phyloP scores from a whole-genome alignment of 2,113 vertebrate genomes.

The Stigmatopora argus region DNA sequence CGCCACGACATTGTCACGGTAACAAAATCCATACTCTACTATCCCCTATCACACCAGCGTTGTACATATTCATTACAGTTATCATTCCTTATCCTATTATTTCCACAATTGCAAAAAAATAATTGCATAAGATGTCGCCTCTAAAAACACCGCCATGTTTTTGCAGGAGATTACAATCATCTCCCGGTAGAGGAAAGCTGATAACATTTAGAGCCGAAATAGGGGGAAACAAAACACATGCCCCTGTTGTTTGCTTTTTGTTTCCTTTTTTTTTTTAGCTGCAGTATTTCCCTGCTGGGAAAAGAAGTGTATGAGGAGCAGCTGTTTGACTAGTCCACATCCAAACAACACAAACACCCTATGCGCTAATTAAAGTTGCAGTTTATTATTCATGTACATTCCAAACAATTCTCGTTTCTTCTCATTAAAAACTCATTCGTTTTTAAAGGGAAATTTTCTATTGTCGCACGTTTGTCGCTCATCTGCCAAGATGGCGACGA shows the following conservation, averaged over 20 bases:
- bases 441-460: slow-evolving; percentile 7
- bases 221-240: neutral
- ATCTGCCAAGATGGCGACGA: slow-evolving; percentile 8
- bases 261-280: slow-evolving; percentile 40
- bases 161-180: slow-evolving; percentile 25
- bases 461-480: neutral
- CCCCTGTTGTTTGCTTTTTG: slow-evolving; percentile 18
- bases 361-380: slow-evolving; percentile 12
- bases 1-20: neutral
- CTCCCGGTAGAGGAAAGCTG: slow-evolving; percentile 23
- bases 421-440: neutral
- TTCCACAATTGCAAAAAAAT: neutral
- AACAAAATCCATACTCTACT: neutral
- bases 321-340: slow-evolving; percentile 26
- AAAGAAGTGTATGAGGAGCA: slow-evolving; percentile 17
- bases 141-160: slow-evolving; percentile 60
- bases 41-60: neutral
- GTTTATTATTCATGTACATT: slow-evolving; percentile 11
- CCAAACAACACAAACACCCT: slow-evolving; percentile 16
- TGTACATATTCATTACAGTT: neutral
- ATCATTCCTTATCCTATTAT: too few relatives aligned
- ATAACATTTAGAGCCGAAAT: slow-evolving; percentile 33
- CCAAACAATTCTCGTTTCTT: slow-evolving; percentile 5
- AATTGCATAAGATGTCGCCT: neutral
- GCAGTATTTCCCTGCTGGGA: slow-evolving; percentile 14